Evolutionary conservation across 2,797 vertebrate species (phyloP), one percentile per base, ranked within the genome.

Genomic region (Lepus townsendii): DNA sequence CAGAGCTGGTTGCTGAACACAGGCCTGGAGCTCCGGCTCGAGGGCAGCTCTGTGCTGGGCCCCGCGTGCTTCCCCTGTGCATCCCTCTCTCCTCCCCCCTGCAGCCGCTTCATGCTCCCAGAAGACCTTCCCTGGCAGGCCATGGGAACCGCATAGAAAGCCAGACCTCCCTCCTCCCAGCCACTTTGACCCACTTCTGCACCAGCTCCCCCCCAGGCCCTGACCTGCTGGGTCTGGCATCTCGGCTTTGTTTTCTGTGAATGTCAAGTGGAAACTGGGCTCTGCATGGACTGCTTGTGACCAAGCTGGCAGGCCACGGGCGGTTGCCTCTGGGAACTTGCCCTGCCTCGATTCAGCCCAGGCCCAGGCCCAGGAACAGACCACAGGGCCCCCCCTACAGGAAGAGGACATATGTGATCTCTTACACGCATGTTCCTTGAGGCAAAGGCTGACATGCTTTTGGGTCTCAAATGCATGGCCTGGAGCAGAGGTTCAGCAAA

Each of bases 51-150:
- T 82, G 8, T 66, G n/a, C 20, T 32, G 73, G 72, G 66, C 77
- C 73, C 30, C 6, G 16, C n/a, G n/a, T 80, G 27, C 83, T 54
- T 68, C 52, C 52, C 83, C 77, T 65, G 30, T 26, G 22, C 19
- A n/a, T 68, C n/a, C 30, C 5, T 60, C 57, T 90, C 24, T 38
- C 72, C 80, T 42, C 42, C 20, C 4, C 30, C 47, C 38, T 80
- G 63, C 32, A 26, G 38, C 32, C 1, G 1, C n/a, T 78, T 47
- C 20, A 47, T 12, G 17, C 12, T 47, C 75, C 92, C 83, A 47
- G 78, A 52, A 52, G 76, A 62, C 90, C 69, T 90, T 91, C 66
- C 80, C 80, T 87, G 83, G 27, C 50, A 92, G 57, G 88, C 8
- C 68, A n/a, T 3, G 3, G 71, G 30, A 84, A 69, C 38, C 71